A percentile compares a stretch with the other conserved stretches of the same genome.
phyloP scores from a whole-genome alignment of 2,113 vertebrate genomes.

The Connochaetes taurinus region DNA sequence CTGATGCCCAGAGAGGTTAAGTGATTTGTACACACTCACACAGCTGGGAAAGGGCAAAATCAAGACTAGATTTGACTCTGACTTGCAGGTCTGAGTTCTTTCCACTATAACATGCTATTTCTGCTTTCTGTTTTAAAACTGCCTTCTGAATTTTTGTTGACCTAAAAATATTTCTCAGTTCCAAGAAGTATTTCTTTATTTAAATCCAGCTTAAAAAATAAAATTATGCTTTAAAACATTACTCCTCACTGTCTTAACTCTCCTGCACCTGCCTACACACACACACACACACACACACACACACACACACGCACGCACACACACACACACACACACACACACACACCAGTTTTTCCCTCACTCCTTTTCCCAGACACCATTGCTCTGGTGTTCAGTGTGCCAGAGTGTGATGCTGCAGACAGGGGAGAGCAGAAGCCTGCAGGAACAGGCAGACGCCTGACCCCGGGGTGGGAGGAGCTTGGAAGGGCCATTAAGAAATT shows the following conservation, averaged over 20 bases:
- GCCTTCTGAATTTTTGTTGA: background rate
- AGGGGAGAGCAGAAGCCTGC: no score
- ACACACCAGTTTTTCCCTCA: background rate
- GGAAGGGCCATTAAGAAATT: background rate
- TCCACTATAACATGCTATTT: background rate
- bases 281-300: background rate
- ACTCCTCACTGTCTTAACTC: background rate
- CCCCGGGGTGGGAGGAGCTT: background rate
- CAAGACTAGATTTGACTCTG: background rate
- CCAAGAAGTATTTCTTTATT: background rate
- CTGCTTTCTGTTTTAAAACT: slow-evolving; percentile 1
- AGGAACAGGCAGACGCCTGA: background rate
- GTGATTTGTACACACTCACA: background rate
- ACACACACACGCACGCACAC: no score
- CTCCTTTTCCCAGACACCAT: background rate
- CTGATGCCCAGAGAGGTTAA: background rate
- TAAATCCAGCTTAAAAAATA: background rate
- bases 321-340: background rate
- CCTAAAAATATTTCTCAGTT: background rate
- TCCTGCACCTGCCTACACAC: background rate
- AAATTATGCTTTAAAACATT: background rate
- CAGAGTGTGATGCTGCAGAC: background rate
- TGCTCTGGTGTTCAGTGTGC: background rate
- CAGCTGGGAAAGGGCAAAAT: background rate
- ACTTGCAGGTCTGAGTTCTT: background rate